These are phyloP conservation scores for Salmo trutta DNA, from an alignment of 2,797 vertebrate genomes.

Conservation along the genomic window DNA sequence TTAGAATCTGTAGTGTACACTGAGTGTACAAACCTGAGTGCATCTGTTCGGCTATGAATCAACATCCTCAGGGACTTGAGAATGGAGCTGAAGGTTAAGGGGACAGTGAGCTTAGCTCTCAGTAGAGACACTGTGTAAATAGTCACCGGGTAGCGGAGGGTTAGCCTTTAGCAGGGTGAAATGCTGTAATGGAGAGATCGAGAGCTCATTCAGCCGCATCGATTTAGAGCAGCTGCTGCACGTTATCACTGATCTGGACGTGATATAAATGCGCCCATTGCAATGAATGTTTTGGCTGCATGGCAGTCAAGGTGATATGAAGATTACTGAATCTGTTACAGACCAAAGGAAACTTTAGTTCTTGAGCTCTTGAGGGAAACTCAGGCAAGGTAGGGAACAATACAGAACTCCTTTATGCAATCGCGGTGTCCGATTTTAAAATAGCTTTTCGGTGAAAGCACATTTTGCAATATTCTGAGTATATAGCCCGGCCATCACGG, in stretches of 20 bases:
- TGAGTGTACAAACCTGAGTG: too few species aligned
- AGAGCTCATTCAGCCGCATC: not conserved
- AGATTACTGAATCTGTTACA: not conserved
- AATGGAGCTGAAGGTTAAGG: conserved; percentile 60
- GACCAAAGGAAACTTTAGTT: not conserved
- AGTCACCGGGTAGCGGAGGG: conserved; percentile 40
- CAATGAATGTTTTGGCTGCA: not conserved
- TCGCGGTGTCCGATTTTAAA: too few species aligned
- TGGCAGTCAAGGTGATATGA: not conserved
- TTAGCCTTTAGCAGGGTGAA: conserved; percentile 16
- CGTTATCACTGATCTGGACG: not conserved
- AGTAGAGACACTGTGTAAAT: conserved; percentile 57
- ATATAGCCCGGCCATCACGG: too few species aligned
- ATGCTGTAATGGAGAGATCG: conserved; percentile 37
- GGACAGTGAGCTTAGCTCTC: conserved; percentile 60
- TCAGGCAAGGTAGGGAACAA: too few species aligned
- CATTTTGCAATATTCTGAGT: too few species aligned
- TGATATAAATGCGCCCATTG: not conserved
- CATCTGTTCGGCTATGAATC: not conserved
- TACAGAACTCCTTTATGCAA: too few species aligned
- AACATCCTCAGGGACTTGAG: not conserved
- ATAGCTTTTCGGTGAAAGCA: too few species aligned
- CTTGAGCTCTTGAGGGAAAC: too few species aligned
- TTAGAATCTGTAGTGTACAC: not conserved
- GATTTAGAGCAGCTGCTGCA: not conserved